Evolutionary conservation across 1,140 invertebrate genomes (phyloP), one percentile per base, ranked within the genome.

Genomic region (Polypedilum pembai): DNA sequence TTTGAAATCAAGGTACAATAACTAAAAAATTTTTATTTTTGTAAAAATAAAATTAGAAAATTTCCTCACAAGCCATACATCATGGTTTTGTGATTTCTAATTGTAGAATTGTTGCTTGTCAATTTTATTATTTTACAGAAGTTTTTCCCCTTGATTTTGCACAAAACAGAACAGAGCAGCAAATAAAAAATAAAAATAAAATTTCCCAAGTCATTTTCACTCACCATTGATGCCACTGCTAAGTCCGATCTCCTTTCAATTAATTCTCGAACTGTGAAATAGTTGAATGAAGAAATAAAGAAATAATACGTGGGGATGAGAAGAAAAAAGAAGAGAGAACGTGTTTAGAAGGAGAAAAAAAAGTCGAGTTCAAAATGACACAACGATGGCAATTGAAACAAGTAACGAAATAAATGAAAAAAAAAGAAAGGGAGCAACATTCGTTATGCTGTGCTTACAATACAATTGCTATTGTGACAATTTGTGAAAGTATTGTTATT

Each of bases 191-290:
- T n/a, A 56, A 56, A 41, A 56, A 15, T 12, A 12, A 56, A 15
- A 56, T 56, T 56, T 33, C 24, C 24, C 7, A 56, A 56, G 45
- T n/a, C 7, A 8, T 56, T 56, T 15, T 20, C 17, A 20, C 65
- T 69, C 20, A 69, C 65, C 91, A 97, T 93, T 0, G 94, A 94
- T 0, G 92, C 94, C 0, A 96, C 92, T 0, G 94, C 94, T 76
- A 97, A 85, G 81, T 97, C 94, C 0, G 94, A 94, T 83, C 91
- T 91, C 85, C 90, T 89, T 80, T 94, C 91, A 83, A 97, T 91
- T 20, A 98, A 86, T 80, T 96, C 93, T 45, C 92, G 86, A 0
- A 99, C 96, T 69, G 65, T 18, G 18, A 18, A 69, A 69, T 18
- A 3, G 20, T 20, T 20, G 65, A 69, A 69, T 15, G 10, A 17